Evolutionary conservation across 2,888 invertebrate species (phyloP).

Genomic region (Icerya purchasi): DNA sequence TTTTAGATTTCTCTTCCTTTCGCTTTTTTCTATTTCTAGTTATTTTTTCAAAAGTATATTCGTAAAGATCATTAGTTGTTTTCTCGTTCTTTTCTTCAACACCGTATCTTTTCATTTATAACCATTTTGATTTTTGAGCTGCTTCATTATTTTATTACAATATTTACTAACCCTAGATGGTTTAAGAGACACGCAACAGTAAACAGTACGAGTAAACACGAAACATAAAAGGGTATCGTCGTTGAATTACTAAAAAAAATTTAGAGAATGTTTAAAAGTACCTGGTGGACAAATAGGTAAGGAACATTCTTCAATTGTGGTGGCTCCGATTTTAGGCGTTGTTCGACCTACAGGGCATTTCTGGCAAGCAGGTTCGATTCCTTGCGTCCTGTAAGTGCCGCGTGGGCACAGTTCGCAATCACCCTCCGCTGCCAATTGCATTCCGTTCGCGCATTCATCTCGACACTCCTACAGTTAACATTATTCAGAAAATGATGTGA

Average conservation of each 20-base stretch:
- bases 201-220: background rate
- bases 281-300: constrained; percentile 66
- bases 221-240: background rate
- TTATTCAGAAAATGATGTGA: background rate
- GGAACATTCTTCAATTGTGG: constrained; percentile 73
- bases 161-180: background rate
- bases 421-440: constrained; percentile 67
- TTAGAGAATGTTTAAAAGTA: constrained; percentile 23
- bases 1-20: no score
- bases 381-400: constrained; percentile 66
- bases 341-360: constrained; percentile 75
- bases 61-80: no score
- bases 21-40: no score
- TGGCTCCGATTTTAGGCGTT: constrained; percentile 63
- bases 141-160: no score
- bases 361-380: constrained; percentile 70
- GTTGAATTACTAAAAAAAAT: background rate
- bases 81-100: no score
- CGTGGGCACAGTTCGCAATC: constrained; percentile 80
- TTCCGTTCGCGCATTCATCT: constrained; percentile 71
- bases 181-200: background rate
- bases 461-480: constrained; percentile 52
- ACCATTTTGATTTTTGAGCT: no score
- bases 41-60: no score
- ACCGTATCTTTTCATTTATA: no score